These are phyloP conservation scores for Lasioglossum zephyrum DNA, from an alignment of 2,888 invertebrate genomes.

Conservation along the genomic window DNA sequence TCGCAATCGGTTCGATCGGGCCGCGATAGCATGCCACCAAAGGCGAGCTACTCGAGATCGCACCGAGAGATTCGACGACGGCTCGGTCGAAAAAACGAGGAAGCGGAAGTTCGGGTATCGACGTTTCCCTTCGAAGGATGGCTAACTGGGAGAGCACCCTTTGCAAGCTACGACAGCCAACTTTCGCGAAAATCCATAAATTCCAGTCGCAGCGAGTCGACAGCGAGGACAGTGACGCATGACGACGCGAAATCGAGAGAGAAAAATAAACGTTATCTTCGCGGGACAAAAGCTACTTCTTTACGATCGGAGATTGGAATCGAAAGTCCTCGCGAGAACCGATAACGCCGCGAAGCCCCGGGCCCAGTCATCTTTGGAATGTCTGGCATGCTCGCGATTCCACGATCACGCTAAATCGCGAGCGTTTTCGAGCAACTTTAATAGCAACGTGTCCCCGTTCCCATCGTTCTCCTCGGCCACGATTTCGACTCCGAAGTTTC, in stretches of 20 bases:
- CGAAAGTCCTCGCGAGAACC: not conserved
- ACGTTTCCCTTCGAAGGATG: not conserved
- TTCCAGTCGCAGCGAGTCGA: not conserved
- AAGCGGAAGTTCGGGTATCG: not conserved
- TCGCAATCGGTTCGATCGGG: too few species aligned
- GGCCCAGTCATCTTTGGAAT: not conserved
- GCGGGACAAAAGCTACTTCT: constrained; percentile 9
- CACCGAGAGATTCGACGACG: not conserved
- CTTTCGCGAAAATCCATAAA: not conserved
- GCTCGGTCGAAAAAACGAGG: not conserved
- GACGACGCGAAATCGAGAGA: not conserved
- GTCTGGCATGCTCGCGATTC: not conserved
- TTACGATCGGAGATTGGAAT: not conserved
- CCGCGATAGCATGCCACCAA: constrained; percentile 19
- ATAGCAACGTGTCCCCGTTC: not conserved
- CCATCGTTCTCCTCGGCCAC: not conserved
- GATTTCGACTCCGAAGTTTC: not conserved
- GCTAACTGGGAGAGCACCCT: not conserved
- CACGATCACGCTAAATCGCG: not conserved
- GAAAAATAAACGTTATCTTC: not conserved
- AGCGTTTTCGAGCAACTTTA: not conserved
- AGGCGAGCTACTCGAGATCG: not conserved
- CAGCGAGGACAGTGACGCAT: not conserved
- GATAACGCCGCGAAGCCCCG: not conserved
- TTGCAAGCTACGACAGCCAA: not conserved